phyloP scores from a whole-genome alignment of 1,140 invertebrate genomes.

The Vollenhovia emeryi region DNA sequence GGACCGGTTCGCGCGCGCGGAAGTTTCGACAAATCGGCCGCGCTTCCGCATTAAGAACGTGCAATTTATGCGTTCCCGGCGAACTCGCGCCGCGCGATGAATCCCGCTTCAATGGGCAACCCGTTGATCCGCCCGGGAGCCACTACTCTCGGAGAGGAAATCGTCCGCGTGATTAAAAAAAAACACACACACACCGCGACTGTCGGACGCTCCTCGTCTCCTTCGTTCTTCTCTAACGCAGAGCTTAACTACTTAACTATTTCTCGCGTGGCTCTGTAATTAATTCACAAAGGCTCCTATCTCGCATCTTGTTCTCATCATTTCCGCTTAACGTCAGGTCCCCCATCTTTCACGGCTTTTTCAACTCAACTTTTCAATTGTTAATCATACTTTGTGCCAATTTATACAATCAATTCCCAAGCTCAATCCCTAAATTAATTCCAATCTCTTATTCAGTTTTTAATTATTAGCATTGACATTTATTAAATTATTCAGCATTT shows the following conservation, averaged over 20 bases:
- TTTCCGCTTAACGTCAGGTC: neutral
- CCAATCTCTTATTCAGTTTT: neutral
- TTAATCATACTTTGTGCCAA: neutral
- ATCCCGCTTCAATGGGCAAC: slow-evolving; percentile 13
- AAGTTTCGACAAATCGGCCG: slow-evolving; percentile 62
- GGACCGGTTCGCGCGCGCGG: slow-evolving; percentile 21
- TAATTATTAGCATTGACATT: neutral
- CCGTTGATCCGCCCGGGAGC: slow-evolving; percentile 16
- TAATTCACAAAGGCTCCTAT: slow-evolving; percentile 5
- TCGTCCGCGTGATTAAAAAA: neutral
- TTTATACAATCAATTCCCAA: no score
- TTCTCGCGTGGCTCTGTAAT: slow-evolving; percentile 9
- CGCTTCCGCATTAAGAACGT: slow-evolving; percentile 49
- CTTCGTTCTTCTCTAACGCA: neutral
- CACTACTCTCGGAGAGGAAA: slow-evolving; percentile 1
- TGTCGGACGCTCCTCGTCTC: slow-evolving; percentile 14
- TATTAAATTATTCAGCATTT: neutral
- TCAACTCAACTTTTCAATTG: neutral
- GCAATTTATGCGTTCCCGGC: slow-evolving; percentile 27
- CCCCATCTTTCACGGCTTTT: neutral
- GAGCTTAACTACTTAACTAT: neutral
- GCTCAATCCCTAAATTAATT: neutral
- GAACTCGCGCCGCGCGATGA: slow-evolving; percentile 9
- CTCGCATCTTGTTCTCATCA: neutral
- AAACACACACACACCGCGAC: neutral